A percentile compares a stretch with the other conserved stretches of the same genome.
Conservation (phyloP, 2,113 vertebrate genomes). For the Psittacula cyanocephala region DNA sequence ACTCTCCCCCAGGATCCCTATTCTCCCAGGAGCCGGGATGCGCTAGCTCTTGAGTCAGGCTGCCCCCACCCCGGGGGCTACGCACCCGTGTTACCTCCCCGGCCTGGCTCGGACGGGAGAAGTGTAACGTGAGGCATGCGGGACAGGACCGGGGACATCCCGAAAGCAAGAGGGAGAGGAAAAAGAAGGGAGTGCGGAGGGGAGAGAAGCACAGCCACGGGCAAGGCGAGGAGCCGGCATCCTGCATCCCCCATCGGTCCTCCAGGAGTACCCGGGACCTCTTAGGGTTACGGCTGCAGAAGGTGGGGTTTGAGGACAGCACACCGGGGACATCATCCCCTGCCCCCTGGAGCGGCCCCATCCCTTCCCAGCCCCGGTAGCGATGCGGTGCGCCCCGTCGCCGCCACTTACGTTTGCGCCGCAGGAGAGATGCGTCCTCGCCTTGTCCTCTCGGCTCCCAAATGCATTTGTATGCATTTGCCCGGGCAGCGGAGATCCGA, state of each 20-base stretch:
- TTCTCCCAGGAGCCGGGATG: rapidly evolving
- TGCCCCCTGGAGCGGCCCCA: neutral
- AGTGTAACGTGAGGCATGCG: neutral
- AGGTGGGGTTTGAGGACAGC: neutral
- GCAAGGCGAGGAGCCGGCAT: neutral
- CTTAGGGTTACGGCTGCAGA: neutral
- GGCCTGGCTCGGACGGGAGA: rapidly evolving
- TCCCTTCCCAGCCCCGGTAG: neutral
- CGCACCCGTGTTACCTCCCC: neutral
- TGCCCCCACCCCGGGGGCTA: neutral
- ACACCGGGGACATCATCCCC: neutral
- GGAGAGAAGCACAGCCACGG: too few species aligned
- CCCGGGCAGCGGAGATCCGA: slow-evolving; percentile 90
- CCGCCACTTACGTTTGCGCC: slow-evolving; percentile 86
- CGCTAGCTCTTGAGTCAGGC: neutral
- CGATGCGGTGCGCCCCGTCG: neutral
- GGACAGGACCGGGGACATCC: neutral
- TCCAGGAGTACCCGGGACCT: neutral
- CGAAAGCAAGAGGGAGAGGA: neutral
- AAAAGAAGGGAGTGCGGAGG: too few species aligned
- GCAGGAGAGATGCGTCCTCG: slow-evolving; percentile 89
- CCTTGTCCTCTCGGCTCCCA: slow-evolving; percentile 97
- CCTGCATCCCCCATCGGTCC: neutral
- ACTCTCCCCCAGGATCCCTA: rapidly evolving
- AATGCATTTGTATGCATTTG: slow-evolving; percentile 99